phyloP scores from a whole-genome alignment of 2,888 invertebrate genomes.

The Zaprionus bogoriensis region DNA sequence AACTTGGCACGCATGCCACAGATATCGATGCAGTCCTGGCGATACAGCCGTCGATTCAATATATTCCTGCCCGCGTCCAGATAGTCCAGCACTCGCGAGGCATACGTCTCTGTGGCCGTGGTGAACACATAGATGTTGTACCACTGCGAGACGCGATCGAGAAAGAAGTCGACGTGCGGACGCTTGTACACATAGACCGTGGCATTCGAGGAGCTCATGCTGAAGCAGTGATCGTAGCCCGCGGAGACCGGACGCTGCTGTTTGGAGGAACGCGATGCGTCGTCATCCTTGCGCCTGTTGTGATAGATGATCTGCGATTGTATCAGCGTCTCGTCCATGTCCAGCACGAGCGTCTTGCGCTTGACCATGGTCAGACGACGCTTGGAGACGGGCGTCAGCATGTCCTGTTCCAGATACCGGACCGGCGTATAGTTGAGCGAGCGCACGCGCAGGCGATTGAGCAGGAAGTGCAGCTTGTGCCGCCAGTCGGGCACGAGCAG shows the following conservation, averaged over 20 bases:
- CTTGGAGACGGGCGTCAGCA: constrained; percentile 15
- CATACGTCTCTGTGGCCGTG: constrained; percentile 21
- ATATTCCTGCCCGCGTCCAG: constrained; percentile 38
- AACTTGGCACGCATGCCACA: constrained; percentile 26
- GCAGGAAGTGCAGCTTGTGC: neutral
- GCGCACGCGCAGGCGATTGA: neutral
- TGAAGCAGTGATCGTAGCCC: constrained; percentile 34
- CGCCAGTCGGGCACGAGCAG: neutral
- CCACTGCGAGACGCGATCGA: constrained; percentile 48
- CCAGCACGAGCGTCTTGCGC: constrained; percentile 49
- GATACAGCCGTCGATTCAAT: constrained; percentile 28
- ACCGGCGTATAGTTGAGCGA: constrained; percentile 24
- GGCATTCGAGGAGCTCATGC: too few species aligned
- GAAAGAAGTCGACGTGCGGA: constrained; percentile 48
- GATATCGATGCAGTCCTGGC: constrained; percentile 36
- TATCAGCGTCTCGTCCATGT: constrained; percentile 56
- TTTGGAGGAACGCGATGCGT: too few species aligned
- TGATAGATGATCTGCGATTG: constrained; percentile 6
- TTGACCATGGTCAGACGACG: constrained; percentile 24
- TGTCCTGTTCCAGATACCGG: constrained; percentile 8
- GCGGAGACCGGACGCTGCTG: neutral
- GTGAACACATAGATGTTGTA: constrained; percentile 45
- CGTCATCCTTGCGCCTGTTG: too few species aligned
- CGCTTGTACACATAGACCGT: constrained; percentile 45
- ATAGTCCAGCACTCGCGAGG: constrained; percentile 28